Base-by-base conservation (phyloP, 2,888 invertebrate genomes). In the Drosophila gaucha region DNA sequence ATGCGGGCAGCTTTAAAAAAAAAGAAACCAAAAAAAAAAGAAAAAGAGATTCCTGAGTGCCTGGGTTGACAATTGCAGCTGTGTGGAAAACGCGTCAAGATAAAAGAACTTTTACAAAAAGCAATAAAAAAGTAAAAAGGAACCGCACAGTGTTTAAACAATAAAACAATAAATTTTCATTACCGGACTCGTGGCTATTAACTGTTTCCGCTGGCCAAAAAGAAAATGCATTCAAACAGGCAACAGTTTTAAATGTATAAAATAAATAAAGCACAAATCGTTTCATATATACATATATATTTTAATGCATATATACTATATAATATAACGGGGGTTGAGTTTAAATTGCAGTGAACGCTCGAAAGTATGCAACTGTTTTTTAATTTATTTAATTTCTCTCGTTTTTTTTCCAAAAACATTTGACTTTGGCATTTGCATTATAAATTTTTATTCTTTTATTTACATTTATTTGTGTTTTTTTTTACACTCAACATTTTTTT, bases 101-200 rank as follows among this genome's bases (percentile, higher is more conserved):
- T 74, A 74, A 74, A 74, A 67, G 35, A 24, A 35, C 24, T 24
- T 18, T 31, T 14, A 31, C 14, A 47, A 30, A 60, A 44, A 18
- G 31, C 12, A 43, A 46, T 50, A 47, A 22, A 46, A 35, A 41
- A 6, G 54, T 6, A 22, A 24, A 22, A n/a, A 31, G 39, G 46
- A 58, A 39, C 35, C 24, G 54, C 60, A 39, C 50, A 47, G 72
- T 76, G 69, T 67, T 88, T 86, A 82, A 82, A 80, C 80, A 88
- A 88, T 80, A 80, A 80, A 86, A 88, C 87, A 83, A 88, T 82
- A 82, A 88, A 88, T 82, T 88, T 82, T 86, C 80, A 82, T 88
- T 82, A 82, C 89, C 87, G 89, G 89, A 87, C 80, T 64, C 66
- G 65, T 71, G 65, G 85, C 82, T 82, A 86, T 82, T 82, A 82